Evolutionary conservation across 2,797 vertebrate species (phyloP), one percentile per base, ranked within the genome.

Genomic region (Intellagama lesueurii): DNA sequence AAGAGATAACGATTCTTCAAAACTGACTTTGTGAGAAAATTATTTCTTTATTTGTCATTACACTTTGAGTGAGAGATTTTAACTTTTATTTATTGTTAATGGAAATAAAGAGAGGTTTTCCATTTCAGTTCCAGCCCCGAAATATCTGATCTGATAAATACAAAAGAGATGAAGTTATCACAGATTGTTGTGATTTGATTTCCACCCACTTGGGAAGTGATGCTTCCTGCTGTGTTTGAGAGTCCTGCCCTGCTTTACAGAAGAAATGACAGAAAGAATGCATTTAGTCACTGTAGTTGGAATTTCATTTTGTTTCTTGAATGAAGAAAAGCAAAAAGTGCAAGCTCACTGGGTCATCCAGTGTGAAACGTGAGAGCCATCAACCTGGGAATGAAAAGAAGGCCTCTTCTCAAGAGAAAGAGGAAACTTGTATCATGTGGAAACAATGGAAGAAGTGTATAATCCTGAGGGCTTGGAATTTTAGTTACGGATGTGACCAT

Each of bases 321-420:
- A 96, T 95, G 92, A 94, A 95, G 90, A 93, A 95, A 56, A 56
- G 11, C 52, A 93, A 92, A 96, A 94, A 96, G 95, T 93, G 95
- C 95, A 96, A 95, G 94, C 92, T 95, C 94, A 93, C 90, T 90
- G 93, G 95, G 95, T 96, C 95, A 95, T 95, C 94, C 90, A 87
- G 92, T 94, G 93, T 96, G 96, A 97, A 97, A 97, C 92, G 94
- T 95, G 95, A 97, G 96, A 95, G 91, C 95, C 94, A 91, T 88
- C 88, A 91, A 94, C 92, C 89, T 94, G 95, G 95, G 95, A 96
- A 96, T 91, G 89, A 91, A 91, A 95, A 92, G 96, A 97, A 94
- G 96, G 91, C 92, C 92, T 30, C 89, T 79, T 96, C 93, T 93
- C 92, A 94, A 95, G 95, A 70, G 90, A 93, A 90, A 92, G 93